phyloP scores from a whole-genome alignment of 2,797 vertebrate genomes.

The Hippoglossus hippoglossus region DNA sequence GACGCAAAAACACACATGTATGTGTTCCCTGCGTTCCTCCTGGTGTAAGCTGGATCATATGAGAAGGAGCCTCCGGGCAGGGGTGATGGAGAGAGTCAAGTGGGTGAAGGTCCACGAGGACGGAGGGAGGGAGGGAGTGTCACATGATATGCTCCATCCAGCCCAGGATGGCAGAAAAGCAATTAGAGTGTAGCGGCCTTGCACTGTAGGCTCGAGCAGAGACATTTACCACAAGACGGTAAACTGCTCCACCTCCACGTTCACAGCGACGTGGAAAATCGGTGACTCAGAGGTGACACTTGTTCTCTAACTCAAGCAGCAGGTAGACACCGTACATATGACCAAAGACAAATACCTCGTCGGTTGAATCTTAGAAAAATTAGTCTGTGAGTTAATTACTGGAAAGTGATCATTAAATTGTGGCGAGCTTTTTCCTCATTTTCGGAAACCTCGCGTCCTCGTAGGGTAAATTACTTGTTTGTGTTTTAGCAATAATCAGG shows the following conservation, averaged over 20 bases:
- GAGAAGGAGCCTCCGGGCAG: constrained; percentile 51
- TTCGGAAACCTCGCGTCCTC: constrained; percentile 18
- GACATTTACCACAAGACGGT: constrained; percentile 75
- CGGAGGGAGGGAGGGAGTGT: constrained; percentile 34
- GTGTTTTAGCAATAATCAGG: constrained; percentile 31
- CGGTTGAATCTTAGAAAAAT: constrained; percentile 21
- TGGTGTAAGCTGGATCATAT: constrained; percentile 73
- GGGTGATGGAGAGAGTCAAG: constrained; percentile 42
- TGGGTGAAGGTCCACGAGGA: constrained; percentile 19
- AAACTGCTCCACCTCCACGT: constrained; percentile 68
- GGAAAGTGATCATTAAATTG: neutral
- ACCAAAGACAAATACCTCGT: neutral
- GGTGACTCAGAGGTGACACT: constrained; percentile 44
- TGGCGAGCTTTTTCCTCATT: constrained; percentile 14
- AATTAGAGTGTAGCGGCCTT: constrained; percentile 71
- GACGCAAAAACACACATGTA: constrained; percentile 30
- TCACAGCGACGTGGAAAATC: constrained; percentile 62
- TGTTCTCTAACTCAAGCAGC: constrained; percentile 39
- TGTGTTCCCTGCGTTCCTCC: constrained; percentile 13
- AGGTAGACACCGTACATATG: constrained; percentile 23
- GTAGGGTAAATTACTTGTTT: constrained; percentile 22
- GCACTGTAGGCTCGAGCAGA: constrained; percentile 50
- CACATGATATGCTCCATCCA: constrained; percentile 66
- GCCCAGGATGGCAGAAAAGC: constrained; percentile 60
- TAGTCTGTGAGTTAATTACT: neutral